Conservation (phyloP, 1,140 invertebrate species). For the Calephelis virginiensis region DNA sequence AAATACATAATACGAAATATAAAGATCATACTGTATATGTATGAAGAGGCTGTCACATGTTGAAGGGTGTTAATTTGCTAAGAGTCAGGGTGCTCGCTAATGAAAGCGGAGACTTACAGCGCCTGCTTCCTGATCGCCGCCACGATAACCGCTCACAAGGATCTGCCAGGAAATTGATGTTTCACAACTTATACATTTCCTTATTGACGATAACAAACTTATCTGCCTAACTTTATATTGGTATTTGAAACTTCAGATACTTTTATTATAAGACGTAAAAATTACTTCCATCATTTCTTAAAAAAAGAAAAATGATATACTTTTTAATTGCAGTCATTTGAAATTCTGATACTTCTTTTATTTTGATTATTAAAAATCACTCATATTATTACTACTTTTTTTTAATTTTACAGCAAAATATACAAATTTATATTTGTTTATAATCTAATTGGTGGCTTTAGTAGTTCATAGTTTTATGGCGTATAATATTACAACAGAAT, state of each 20-base stretch:
- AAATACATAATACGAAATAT: too few species aligned
- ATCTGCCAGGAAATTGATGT: slow-evolving; percentile 68
- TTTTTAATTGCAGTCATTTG: too few species aligned
- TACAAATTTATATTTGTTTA: too few species aligned
- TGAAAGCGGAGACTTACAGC: slow-evolving; percentile 64
- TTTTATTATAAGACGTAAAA: background rate
- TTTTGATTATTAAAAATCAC: too few species aligned
- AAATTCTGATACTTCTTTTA: too few species aligned
- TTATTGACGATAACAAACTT: slow-evolving; percentile 23
- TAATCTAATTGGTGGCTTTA: too few species aligned
- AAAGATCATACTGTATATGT: background rate
- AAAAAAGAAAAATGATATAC: too few species aligned
- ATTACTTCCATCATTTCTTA: background rate
- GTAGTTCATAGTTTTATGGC: too few species aligned
- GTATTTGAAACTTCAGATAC: too few species aligned
- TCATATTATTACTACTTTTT: too few species aligned
- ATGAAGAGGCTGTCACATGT: slow-evolving; percentile 20
- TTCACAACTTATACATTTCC: slow-evolving; percentile 51
- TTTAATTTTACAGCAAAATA: too few species aligned
- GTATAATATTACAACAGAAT: too few species aligned
- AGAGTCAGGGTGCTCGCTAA: slow-evolving; percentile 54
- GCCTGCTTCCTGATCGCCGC: slow-evolving; percentile 56
- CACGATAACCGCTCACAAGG: slow-evolving; percentile 59
- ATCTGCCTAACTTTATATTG: slow-evolving; percentile 20
- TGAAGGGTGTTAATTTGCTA: slow-evolving; percentile 74